Base-by-base conservation (phyloP, 2,113 vertebrate species). In the Spizaetus ornatus region DNA sequence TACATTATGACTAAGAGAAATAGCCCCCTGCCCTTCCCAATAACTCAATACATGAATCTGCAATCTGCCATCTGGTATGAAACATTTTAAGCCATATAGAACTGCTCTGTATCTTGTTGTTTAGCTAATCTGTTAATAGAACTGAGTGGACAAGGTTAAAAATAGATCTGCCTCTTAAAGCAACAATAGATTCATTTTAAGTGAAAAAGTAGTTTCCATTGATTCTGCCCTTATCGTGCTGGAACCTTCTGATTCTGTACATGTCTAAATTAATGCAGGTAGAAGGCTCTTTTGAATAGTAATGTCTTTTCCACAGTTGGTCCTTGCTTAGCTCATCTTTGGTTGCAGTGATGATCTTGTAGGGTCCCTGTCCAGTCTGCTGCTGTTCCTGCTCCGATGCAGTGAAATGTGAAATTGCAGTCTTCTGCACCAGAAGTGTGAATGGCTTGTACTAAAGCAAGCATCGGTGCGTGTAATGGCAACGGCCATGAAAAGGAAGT, bases 1-100 rank as follows among this genome's bases (percentile, higher is more conserved):
- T 95, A 81, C 86, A 74, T 96, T 88, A 93, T 82, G 93, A 83
- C 96, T 92, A 94, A 96, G 79, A 96, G 90, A 90, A 96, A 88
- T 38, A 82, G 85, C 38, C 27, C 38, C 13, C 58, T 92, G 82
- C 71, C 85, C 87, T 97, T 83, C 65, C 73, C 70, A 50, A 23
- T 40, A 78, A 76, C 82, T 93, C 1, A 0, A 65, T 91, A 59
- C 58, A 34, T 43, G 63, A 40, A 82, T 90, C 81, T 89, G 66
- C 59, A 74, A 32, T 80, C 73, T 83, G 34, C 18, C 62, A 50
- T 86, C 81, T 81, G 59, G 82, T 92, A 38, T 38, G 58, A 78
- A 40, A 27, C 40, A 52, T 67, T 90, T 87, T 79, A 61, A 74
- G 61, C 63, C 36, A 18, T n/a, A 27, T 23, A 62, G 52, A 94